Evolutionary conservation across 2,888 invertebrate genomes (phyloP).

Genomic region (Heterodera filipjevi): DNA sequence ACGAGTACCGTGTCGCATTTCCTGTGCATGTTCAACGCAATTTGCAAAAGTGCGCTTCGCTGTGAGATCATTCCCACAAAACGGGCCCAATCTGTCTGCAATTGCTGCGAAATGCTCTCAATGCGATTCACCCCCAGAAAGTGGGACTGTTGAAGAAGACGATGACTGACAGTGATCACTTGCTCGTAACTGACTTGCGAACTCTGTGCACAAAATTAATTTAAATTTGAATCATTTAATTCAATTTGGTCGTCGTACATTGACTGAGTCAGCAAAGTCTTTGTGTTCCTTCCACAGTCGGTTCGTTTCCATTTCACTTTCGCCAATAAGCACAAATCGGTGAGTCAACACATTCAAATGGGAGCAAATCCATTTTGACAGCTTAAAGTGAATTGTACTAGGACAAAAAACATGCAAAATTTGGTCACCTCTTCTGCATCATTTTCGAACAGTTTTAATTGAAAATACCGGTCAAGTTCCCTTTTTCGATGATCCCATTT

Average conservation of each 20-base stretch:
- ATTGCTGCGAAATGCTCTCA: constrained; percentile 35
- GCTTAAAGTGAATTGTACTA: constrained; percentile 23
- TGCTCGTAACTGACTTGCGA: constrained; percentile 45
- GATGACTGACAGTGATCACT: constrained; percentile 38
- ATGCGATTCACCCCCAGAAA: constrained; percentile 28
- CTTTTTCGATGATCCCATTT: constrained; percentile 92
- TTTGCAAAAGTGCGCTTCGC: constrained; percentile 40
- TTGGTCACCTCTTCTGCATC: constrained; percentile 79
- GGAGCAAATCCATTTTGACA: constrained; percentile 40
- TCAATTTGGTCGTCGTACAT: constrained; percentile 22
- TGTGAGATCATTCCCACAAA: constrained; percentile 31
- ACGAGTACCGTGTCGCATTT: constrained; percentile 36
- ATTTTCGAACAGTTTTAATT: constrained; percentile 90
- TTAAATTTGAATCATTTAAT: background rate
- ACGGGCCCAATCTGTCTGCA: constrained; percentile 49
- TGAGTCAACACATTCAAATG: constrained; percentile 38
- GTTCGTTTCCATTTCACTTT: constrained; percentile 35
- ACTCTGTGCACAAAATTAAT: constrained; percentile 27
- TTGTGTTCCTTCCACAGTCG: constrained; percentile 41
- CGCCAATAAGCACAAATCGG: constrained; percentile 42
- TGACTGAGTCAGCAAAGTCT: constrained; percentile 35
- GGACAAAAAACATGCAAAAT: background rate
- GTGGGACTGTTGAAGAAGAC: constrained; percentile 19
- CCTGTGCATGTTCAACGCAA: constrained; percentile 46
- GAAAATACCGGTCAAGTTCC: constrained; percentile 93